A percentile compares a stretch with the other conserved stretches of the same genome.
phyloP scores from a whole-genome alignment of 2,113 vertebrate genomes.

The Myotis yumanensis region DNA sequence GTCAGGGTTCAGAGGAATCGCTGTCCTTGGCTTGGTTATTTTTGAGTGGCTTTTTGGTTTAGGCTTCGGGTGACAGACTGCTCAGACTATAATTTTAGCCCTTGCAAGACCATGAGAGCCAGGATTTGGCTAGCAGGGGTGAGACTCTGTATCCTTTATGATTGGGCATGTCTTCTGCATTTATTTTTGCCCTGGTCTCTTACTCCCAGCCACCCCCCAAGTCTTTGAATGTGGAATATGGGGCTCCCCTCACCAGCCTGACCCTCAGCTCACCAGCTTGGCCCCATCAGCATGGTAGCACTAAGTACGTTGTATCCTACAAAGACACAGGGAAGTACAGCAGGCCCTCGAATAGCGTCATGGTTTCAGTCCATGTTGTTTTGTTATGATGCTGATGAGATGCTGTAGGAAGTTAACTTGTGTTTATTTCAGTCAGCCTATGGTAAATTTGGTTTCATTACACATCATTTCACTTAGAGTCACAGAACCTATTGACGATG shows the following conservation, averaged over 20 bases:
- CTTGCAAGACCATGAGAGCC: neutral
- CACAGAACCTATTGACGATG: neutral
- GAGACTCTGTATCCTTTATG: neutral
- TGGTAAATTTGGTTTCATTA: neutral
- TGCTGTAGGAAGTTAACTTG: neutral
- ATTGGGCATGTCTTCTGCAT: neutral
- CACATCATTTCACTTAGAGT: neutral
- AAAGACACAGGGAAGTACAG: neutral
- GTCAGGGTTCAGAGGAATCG: neutral
- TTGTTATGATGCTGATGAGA: neutral
- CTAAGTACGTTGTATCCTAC: neutral
- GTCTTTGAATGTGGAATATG: neutral
- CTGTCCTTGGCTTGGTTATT: neutral
- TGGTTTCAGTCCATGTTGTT: neutral
- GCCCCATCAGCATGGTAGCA: neutral
- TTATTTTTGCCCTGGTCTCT: neutral
- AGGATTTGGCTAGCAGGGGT: neutral
- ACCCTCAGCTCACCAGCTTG: neutral
- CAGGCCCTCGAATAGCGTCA: neutral
- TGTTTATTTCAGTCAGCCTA: no score
- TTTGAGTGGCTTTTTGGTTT: conserved; percentile 17
- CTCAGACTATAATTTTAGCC: neutral
- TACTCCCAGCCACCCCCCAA: no score
- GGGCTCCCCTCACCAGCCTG: neutral
- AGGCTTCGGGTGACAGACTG: neutral